These are phyloP conservation scores for Nerophis lumbriciformis DNA, from an alignment of 2,113 vertebrate species.

Conservation along the genomic window DNA sequence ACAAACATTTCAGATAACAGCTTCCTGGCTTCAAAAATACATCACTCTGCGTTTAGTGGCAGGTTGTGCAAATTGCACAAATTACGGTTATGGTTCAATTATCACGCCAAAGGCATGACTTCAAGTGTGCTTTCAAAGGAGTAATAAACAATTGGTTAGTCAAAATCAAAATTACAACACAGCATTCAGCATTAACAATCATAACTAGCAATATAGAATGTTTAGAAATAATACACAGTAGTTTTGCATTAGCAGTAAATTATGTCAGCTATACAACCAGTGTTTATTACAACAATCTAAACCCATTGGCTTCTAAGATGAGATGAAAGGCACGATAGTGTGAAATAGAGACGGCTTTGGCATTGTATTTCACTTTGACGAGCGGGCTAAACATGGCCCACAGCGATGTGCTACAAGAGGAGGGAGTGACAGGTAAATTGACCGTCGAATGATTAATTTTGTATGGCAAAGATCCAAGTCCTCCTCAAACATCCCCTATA, in stretches of 20 bases:
- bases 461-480: slow-evolving; percentile 30
- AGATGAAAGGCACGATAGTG: slow-evolving; percentile 35
- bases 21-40: too few species aligned
- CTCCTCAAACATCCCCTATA: slow-evolving; percentile 32
- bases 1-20: not conserved
- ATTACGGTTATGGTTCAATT: too few species aligned
- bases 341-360: slow-evolving; percentile 32
- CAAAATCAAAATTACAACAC: not conserved
- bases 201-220: not conserved
- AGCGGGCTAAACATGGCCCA: slow-evolving; percentile 23
- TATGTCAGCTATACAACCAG: not conserved
- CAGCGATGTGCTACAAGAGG: slow-evolving; percentile 13
- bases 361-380: slow-evolving; percentile 37
- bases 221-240: not conserved
- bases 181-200: not conserved
- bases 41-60: too few species aligned
- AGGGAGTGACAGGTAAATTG: slow-evolving; percentile 46
- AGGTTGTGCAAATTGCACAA: too few species aligned
- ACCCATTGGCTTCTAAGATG: slow-evolving; percentile 21
- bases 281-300: slow-evolving; percentile 9
- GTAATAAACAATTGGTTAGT: not conserved
- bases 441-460: slow-evolving; percentile 42
- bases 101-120: not conserved
- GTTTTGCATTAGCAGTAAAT: slow-evolving; percentile 10
- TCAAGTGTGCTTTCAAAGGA: too few species aligned